Conservation (phyloP, 2,797 vertebrate species). For the Lagorchestes hirsutus region DNA sequence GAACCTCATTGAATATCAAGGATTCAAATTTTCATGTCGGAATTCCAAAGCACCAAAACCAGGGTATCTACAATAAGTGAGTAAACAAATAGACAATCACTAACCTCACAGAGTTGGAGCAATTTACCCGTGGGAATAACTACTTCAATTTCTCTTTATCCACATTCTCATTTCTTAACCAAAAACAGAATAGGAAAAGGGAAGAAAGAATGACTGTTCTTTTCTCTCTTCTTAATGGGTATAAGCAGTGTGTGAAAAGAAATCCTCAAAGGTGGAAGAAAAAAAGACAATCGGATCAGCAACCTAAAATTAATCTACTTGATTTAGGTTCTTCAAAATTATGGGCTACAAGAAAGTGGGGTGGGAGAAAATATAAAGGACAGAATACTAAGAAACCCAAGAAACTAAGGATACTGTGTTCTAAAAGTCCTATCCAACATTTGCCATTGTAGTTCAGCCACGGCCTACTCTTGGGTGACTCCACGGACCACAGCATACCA, state of each 20-base stretch:
- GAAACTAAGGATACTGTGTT: not conserved
- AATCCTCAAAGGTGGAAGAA: not conserved
- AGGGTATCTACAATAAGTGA: not conserved
- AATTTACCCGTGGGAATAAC: not conserved
- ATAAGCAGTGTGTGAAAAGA: not conserved
- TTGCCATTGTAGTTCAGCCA: not conserved
- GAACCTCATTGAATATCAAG: not conserved
- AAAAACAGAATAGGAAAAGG: not conserved
- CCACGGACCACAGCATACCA: not conserved
- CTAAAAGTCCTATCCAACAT: not conserved
- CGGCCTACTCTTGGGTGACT: not conserved
- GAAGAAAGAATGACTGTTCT: not conserved
- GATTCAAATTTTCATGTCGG: not conserved
- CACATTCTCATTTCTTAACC: not conserved
- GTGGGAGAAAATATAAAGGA: no score
- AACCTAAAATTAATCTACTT: conserved; percentile 5
- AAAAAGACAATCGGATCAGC: not conserved
- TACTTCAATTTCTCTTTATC: not conserved
- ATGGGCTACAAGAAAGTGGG: not conserved
- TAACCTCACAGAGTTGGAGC: not conserved
- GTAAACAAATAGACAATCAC: not conserved
- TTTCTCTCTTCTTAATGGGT: not conserved
- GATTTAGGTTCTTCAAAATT: not conserved
- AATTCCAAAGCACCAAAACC: not conserved
- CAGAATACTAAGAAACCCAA: not conserved